Evolutionary conservation across 2,113 vertebrate genomes (phyloP), one percentile per base, ranked within the genome.

Genomic region (Eclectus roratus): DNA sequence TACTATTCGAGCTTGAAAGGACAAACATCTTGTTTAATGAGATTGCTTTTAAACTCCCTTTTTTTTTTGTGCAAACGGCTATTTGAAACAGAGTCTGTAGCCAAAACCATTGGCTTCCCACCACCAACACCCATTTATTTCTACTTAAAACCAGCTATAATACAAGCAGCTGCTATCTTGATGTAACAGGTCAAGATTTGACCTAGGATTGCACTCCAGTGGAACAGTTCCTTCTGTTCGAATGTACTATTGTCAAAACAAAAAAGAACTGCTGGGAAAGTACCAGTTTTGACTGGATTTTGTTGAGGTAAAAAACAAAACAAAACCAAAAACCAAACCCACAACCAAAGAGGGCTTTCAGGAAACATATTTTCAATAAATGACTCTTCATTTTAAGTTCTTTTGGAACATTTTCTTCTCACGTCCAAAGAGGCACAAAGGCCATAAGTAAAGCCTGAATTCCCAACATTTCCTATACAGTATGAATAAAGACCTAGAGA

Each of bases 1-100:
- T 64, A 91, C 61, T 79, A 78, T 64, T 84, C 88, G 60, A 74
- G 49, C 49, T 56, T 55, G 13, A 92, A 96, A 94, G 70, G 52
- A 82, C 76, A 94, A 96, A 93, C 47, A 74, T 61, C 56, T 96
- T 91, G 56, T 84, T 91, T 88, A 88, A 90, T 3, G 8, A 84
- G 64, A 90, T n/a, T 79, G 56, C 41, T 86, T 96, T 84, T 86
- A 83, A 90, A 86, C 41, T 65, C 7, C 33, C 14, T 37, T 71
- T 72, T 70, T 47, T 43, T 80, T 49, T 35, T 80, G 21, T 91
- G 61, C 44, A 95, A 89, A 33, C 52, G 72, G 69, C 35, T 84
- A 92, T 76, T 76, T 88, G 65, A 95, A 84, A 90, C 21, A 47
- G 60, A 80, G 17, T 37, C 76, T 86, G 61, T 11, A 88, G 76